A percentile compares a stretch with the other conserved stretches of the same genome.
phyloP scores from a whole-genome alignment of 2,888 invertebrate genomes.

The Bembecia ichneumoniformis region DNA sequence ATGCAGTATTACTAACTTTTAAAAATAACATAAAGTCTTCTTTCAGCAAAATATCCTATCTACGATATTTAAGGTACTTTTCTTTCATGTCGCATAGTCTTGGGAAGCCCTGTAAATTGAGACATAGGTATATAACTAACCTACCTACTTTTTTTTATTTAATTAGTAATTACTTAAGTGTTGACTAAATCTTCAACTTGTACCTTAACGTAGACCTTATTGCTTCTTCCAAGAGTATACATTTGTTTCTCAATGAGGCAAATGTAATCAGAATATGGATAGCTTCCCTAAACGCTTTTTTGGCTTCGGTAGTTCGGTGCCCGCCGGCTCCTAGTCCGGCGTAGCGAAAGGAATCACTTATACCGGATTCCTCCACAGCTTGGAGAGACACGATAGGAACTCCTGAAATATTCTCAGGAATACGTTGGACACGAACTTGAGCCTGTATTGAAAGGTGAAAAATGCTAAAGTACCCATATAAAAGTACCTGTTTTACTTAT shows the following conservation, averaged over 20 bases:
- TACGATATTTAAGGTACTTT: no score
- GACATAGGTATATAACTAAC: no score
- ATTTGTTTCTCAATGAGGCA: slow-evolving; percentile 58
- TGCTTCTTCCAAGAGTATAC: slow-evolving; percentile 47
- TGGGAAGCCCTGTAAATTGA: no score
- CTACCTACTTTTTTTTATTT: no score
- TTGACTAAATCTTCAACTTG: background rate
- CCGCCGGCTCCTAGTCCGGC: slow-evolving; percentile 58
- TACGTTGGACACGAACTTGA: slow-evolving; percentile 50
- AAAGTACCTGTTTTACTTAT: no score
- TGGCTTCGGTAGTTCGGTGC: slow-evolving; percentile 54
- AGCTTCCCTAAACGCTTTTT: slow-evolving; percentile 52
- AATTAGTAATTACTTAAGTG: no score
- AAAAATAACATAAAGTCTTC: no score
- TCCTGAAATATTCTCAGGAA: slow-evolving; percentile 56
- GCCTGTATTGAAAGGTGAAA: slow-evolving; percentile 27
- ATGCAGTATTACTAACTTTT: no score
- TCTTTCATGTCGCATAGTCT: no score
- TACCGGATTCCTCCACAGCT: slow-evolving; percentile 44
- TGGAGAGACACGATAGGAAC: slow-evolving; percentile 48
- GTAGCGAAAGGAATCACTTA: slow-evolving; percentile 41
- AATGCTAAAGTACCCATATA: background rate
- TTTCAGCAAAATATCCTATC: no score
- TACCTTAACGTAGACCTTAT: slow-evolving; percentile 54
- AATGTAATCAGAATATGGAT: slow-evolving; percentile 59